Percentiles rank a stretch among this genome's conserved stretches.
Conservation (phyloP, 1,140 invertebrate genomes). For the Brachionus plicatilis region DNA sequence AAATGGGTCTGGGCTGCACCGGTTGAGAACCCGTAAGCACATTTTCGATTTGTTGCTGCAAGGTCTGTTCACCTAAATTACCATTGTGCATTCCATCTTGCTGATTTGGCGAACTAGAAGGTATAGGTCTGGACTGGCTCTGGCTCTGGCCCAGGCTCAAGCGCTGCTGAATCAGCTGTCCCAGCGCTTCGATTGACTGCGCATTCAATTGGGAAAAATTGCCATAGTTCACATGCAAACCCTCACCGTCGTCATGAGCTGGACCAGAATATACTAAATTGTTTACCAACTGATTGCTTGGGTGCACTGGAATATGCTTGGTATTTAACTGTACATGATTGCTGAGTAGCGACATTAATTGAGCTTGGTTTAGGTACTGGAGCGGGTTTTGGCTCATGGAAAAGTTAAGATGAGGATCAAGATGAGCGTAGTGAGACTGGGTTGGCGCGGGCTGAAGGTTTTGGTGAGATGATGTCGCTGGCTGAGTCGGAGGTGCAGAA, state of each 20-base stretch:
- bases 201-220: background rate
- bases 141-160: background rate
- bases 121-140: background rate
- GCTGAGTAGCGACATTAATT: background rate
- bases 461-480: background rate
- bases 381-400: background rate
- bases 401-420: background rate
- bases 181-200: background rate
- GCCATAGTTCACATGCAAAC: background rate
- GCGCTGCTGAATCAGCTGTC: background rate
- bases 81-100: background rate
- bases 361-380: background rate
- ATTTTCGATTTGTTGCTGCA: conserved; percentile 23
- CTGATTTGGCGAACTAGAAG: background rate
- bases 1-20: background rate
- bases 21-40: background rate
- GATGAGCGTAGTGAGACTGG: background rate
- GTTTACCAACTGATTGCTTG: background rate
- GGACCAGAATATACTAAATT: background rate
- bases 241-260: background rate
- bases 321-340: conserved; percentile 2
- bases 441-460: background rate
- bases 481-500: background rate
- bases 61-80: background rate
- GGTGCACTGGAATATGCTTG: background rate